phyloP scores from a whole-genome alignment of 2,797 vertebrate genomes.

The Hyperoplus lanceolatus region DNA sequence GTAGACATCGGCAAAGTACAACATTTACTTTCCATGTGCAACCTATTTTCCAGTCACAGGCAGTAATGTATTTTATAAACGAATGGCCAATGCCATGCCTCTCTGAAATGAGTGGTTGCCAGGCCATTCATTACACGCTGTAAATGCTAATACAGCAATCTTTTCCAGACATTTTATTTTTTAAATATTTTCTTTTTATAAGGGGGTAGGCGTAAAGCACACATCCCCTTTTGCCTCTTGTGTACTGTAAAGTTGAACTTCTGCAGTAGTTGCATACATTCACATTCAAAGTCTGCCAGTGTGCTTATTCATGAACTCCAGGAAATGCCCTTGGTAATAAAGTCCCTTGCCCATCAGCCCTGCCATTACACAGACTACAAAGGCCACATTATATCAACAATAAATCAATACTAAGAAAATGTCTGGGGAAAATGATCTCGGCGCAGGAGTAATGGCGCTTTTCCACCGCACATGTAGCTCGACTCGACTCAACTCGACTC shows the following conservation, averaged over 20 bases:
- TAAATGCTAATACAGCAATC: slow-evolving; percentile 39
- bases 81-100: not conserved
- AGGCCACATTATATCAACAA: slow-evolving; percentile 2
- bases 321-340: slow-evolving; percentile 4
- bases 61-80: slow-evolving; percentile 30
- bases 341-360: slow-evolving; percentile 32
- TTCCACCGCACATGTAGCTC: too few relatives aligned
- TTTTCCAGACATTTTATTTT: slow-evolving; percentile 55
- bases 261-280: slow-evolving; percentile 22
- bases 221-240: slow-evolving; percentile 10
- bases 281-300: slow-evolving; percentile 8
- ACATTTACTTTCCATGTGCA: slow-evolving; percentile 50
- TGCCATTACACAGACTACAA: slow-evolving; percentile 26
- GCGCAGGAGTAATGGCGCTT: not conserved
- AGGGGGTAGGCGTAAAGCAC: not conserved
- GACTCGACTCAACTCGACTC: too few relatives aligned
- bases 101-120: slow-evolving; percentile 26
- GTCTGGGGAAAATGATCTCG: slow-evolving; percentile 25
- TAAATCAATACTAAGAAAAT: slow-evolving; percentile 31
- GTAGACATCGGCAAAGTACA: too few relatives aligned
- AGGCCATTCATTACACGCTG: slow-evolving; percentile 37
- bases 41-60: slow-evolving; percentile 51
- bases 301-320: not conserved
- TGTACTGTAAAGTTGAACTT: slow-evolving; percentile 16
- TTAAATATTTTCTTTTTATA: slow-evolving; percentile 34